phyloP scores from a whole-genome alignment of 2,113 vertebrate species.

The Zeus faber region DNA sequence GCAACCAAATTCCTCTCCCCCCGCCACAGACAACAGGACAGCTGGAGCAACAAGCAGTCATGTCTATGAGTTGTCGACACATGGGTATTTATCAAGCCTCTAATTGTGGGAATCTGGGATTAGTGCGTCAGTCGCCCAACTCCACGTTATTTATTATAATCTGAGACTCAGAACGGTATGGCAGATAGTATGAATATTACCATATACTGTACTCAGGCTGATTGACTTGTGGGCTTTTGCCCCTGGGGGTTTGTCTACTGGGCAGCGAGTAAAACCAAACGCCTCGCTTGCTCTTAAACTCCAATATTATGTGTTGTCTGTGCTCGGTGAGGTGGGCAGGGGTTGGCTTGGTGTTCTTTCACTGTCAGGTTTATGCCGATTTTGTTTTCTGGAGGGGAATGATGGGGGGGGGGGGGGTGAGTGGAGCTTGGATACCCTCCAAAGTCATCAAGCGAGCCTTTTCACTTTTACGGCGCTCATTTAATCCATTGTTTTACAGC shows the following conservation, averaged over 20 bases:
- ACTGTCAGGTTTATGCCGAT: not conserved
- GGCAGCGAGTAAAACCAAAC: too few species aligned
- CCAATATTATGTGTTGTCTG: too few species aligned
- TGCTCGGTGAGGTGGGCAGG: not conserved
- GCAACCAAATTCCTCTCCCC: conserved; percentile 17
- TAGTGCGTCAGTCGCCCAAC: not conserved
- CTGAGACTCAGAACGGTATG: too few species aligned
- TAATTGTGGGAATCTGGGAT: conserved; percentile 5
- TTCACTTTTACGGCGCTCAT: conserved; percentile 20
- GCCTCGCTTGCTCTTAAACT: too few species aligned
- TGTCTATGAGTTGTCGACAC: conserved; percentile 11
- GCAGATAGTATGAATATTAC: too few species aligned
- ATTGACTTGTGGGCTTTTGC: too few species aligned
- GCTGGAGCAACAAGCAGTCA: conserved; percentile 17
- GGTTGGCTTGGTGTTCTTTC: not conserved
- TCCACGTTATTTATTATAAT: not conserved
- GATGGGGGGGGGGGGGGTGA: conserved; percentile 11
- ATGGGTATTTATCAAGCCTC: conserved; percentile 30
- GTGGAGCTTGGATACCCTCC: conserved; percentile 28
- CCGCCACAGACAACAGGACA: conserved; percentile 33
- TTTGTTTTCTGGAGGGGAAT: conserved; percentile 20
- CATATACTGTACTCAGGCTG: too few species aligned
- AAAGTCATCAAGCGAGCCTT: conserved; percentile 33
- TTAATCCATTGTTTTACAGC: conserved; percentile 45
- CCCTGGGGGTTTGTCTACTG: too few species aligned